A percentile compares a stretch with the other conserved stretches of the same genome.
phyloP scores from a whole-genome alignment of 2,888 invertebrate species.

The Eupsilia transversa region DNA sequence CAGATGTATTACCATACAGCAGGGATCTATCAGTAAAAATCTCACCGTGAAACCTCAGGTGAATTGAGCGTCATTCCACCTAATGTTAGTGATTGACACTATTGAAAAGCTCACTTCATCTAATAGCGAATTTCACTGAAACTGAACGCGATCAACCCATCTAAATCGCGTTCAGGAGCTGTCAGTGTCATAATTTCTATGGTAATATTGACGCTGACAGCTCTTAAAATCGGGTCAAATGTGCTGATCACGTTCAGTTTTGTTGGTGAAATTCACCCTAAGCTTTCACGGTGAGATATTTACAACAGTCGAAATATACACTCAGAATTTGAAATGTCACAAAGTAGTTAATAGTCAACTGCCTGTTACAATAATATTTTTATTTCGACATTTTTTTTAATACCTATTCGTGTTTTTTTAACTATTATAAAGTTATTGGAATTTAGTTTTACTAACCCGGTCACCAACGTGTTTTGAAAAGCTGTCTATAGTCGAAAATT shows the following conservation, averaged over 20 bases:
- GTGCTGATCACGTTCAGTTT: too few species aligned
- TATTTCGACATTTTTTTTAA: constrained; percentile 3
- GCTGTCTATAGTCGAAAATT: too few species aligned
- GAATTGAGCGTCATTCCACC: neutral
- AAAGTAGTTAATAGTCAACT: neutral
- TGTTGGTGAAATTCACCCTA: too few species aligned
- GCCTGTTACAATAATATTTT: neutral
- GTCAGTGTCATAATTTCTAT: neutral
- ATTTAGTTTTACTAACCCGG: neutral
- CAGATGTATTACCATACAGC: neutral
- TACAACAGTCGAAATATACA: neutral
- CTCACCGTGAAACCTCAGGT: neutral
- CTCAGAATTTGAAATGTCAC: constrained; percentile 23
- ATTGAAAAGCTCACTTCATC: too few species aligned
- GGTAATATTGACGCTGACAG: neutral
- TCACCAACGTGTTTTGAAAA: neutral
- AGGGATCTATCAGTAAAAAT: neutral
- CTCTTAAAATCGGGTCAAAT: too few species aligned
- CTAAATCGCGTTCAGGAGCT: neutral
- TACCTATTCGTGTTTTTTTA: too few species aligned
- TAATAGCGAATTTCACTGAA: neutral
- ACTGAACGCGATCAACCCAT: neutral
- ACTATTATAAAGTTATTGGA: neutral
- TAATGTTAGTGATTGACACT: too few species aligned
- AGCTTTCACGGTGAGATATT: too few species aligned